Percentiles rank a stretch among this genome's conserved stretches.
Evolutionary conservation across 2,113 vertebrate species (phyloP).

Genomic region (Cromileptes altivelis): DNA sequence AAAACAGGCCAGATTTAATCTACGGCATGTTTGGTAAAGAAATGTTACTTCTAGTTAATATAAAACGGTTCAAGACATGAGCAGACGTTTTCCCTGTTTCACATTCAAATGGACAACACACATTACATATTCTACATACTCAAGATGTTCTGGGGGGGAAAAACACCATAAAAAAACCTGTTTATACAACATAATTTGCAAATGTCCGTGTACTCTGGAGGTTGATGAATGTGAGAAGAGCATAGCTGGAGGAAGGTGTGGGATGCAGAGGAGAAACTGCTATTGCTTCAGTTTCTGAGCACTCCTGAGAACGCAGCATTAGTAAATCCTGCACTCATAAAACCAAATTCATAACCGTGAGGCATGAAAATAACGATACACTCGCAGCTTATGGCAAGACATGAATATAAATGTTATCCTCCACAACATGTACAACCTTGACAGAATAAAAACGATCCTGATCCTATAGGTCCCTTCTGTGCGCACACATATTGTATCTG

Average conservation of each 20-base stretch:
- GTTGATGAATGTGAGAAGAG: conserved; percentile 67
- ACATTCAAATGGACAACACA: conserved; percentile 28
- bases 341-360: conserved; percentile 71
- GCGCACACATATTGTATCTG: conserved; percentile 46
- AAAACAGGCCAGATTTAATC: neutral
- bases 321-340: conserved; percentile 69
- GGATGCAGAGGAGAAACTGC: conserved; percentile 75
- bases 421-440: conserved; percentile 69
- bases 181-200: conserved; percentile 77
- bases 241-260: conserved; percentile 81
- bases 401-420: conserved; percentile 80
- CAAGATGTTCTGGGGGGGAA: conserved; percentile 44
- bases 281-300: conserved; percentile 64
- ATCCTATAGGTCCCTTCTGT: conserved; percentile 62
- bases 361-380: conserved; percentile 74
- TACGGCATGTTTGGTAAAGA: neutral
- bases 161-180: conserved; percentile 52
- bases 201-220: conserved; percentile 75
- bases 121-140: conserved; percentile 61
- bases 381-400: conserved; percentile 64
- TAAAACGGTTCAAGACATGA: neutral
- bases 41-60: neutral
- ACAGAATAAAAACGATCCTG: conserved; percentile 53
- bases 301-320: conserved; percentile 73
- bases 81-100: neutral